These are phyloP conservation scores for Drosophila repleta DNA, from an alignment of 1,140 invertebrate genomes.

Conservation along the genomic window DNA sequence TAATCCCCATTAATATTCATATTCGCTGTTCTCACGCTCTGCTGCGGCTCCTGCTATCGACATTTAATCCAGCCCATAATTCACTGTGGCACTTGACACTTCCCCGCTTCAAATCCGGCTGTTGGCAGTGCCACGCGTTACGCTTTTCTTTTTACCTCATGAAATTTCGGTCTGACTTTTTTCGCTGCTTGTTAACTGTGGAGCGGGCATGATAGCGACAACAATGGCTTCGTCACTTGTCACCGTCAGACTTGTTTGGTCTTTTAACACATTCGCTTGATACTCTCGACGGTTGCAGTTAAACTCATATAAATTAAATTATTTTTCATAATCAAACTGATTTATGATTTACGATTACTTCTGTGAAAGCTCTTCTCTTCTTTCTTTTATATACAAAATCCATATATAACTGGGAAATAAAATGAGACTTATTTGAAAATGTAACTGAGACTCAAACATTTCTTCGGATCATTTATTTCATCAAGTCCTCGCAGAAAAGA, in stretches of 20 bases:
- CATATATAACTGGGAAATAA: too few relatives aligned
- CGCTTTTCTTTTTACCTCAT: background rate
- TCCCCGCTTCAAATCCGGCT: conserved; percentile 4
- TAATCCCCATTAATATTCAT: conserved; percentile 54
- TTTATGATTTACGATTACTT: too few relatives aligned
- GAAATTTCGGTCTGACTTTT: background rate
- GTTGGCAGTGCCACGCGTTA: background rate
- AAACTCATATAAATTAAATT: background rate
- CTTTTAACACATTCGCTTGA: background rate
- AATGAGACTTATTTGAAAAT: too few relatives aligned
- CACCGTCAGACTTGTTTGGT: conserved; percentile 28
- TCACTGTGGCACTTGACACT: conserved; percentile 29
- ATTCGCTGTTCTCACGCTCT: conserved; percentile 39
- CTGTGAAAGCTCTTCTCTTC: too few relatives aligned
- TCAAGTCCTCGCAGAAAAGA: too few relatives aligned
- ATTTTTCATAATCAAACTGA: too few relatives aligned
- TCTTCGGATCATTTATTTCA: too few relatives aligned
- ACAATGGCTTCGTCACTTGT: conserved; percentile 23
- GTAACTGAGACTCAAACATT: too few relatives aligned
- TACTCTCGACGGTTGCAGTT: background rate
- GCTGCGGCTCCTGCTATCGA: conserved; percentile 20
- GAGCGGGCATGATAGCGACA: background rate
- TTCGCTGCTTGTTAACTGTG: background rate
- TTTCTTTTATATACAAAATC: too few relatives aligned
- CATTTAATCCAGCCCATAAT: conserved; percentile 59